Conservation (phyloP, 1,140 invertebrate genomes). For the Acyrthosiphon pisum region DNA sequence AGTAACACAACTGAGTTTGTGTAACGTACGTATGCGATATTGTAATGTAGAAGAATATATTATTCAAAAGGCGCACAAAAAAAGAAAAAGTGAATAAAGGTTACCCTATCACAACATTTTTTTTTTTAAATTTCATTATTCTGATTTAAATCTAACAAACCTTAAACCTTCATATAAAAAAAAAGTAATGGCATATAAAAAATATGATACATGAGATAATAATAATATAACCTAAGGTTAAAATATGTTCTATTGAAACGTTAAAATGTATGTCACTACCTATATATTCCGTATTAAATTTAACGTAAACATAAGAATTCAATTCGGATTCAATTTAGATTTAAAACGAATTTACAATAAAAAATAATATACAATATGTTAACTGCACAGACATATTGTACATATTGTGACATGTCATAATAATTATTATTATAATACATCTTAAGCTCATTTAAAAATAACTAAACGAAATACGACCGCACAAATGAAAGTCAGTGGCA, state of each 20-base stretch:
- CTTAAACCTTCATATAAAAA: not conserved
- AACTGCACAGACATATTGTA: not conserved
- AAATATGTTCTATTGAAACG: not conserved
- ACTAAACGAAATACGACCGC: not conserved
- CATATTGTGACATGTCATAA: not conserved
- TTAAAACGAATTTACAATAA: not conserved
- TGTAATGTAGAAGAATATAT: not conserved
- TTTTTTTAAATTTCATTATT: not conserved
- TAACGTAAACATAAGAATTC: not conserved
- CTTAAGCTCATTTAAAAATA: not conserved
- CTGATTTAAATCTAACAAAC: conserved; percentile 2
- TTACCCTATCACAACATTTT: not conserved
- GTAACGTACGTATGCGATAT: not conserved
- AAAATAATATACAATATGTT: not conserved
- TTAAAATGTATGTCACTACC: not conserved
- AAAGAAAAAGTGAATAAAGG: not conserved
- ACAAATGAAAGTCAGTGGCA: not conserved
- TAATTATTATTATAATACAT: not conserved
- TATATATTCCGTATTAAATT: not conserved
- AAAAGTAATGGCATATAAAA: not conserved
- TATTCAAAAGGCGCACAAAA: not conserved
- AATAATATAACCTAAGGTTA: not conserved
- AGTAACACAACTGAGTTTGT: not conserved
- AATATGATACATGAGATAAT: not conserved
- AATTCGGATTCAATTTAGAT: not conserved